Conservation (phyloP, 2,888 invertebrate genomes). For the Apamea epomidion region DNA sequence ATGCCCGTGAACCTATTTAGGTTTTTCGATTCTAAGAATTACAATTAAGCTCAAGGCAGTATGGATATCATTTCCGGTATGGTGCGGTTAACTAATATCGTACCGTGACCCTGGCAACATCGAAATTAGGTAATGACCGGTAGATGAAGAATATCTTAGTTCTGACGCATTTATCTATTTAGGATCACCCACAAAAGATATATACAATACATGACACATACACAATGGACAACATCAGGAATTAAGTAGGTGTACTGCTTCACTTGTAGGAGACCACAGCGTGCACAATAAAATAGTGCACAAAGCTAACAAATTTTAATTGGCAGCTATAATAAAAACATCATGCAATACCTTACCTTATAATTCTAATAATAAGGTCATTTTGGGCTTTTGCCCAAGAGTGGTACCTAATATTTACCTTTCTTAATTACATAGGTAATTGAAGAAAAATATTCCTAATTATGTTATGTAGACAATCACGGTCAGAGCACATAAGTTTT, state of each 20-base stretch:
- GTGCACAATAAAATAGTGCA: not conserved
- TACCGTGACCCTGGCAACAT: slow-evolving; percentile 32
- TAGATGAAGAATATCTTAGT: slow-evolving; percentile 23
- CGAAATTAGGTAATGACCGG: slow-evolving; percentile 35
- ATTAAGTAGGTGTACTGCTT: not conserved
- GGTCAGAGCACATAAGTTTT: not conserved
- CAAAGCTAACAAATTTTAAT: not conserved
- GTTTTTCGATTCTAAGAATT: slow-evolving; percentile 40
- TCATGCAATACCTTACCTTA: too few relatives aligned
- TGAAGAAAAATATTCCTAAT: not conserved
- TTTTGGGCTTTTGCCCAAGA: not conserved
- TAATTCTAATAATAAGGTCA: not conserved
- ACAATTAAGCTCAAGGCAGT: slow-evolving; percentile 50
- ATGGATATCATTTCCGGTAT: not conserved
- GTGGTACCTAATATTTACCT: not conserved
- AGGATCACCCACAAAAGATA: not conserved
- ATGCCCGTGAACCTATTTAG: slow-evolving; percentile 29
- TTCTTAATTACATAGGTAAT: not conserved
- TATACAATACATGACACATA: not conserved
- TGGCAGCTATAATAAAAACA: too few relatives aligned
- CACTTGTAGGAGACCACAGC: not conserved
- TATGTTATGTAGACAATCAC: not conserved
- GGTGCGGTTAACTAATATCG: not conserved
- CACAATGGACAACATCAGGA: not conserved
- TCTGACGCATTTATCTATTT: slow-evolving; percentile 20